Evolutionary conservation across 1,140 invertebrate species (phyloP).

Genomic region (Halyomorpha halys): DNA sequence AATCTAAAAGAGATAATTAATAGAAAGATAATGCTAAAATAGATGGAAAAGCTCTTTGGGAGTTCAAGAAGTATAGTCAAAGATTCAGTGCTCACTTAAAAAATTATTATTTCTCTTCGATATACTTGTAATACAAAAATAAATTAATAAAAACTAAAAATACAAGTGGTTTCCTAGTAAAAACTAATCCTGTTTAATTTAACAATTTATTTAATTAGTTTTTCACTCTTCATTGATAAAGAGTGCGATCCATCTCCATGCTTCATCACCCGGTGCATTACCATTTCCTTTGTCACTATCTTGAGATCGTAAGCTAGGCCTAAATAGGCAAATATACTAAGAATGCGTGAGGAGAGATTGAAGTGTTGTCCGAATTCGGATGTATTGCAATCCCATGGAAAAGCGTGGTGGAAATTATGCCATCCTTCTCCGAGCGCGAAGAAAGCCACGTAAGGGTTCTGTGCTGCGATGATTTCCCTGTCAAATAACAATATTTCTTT

Average conservation of each 20-base stretch:
- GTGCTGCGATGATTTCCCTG: slow-evolving; percentile 59
- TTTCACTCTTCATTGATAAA: not conserved
- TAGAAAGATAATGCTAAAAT: too few relatives aligned
- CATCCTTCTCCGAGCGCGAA: slow-evolving; percentile 72
- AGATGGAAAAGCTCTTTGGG: too few relatives aligned
- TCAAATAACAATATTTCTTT: too few relatives aligned
- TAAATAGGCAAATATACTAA: not conserved
- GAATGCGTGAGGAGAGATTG: slow-evolving; percentile 35
- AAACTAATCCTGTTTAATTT: too few relatives aligned
- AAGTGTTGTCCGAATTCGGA: slow-evolving; percentile 50
- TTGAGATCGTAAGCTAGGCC: not conserved
- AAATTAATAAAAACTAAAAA: too few relatives aligned
- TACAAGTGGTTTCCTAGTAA: too few relatives aligned
- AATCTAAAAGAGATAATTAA: too few relatives aligned
- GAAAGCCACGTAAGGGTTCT: slow-evolving; percentile 57
- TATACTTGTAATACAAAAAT: too few relatives aligned
- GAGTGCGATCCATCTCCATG: not conserved
- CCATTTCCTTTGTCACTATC: not conserved
- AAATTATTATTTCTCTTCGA: too few relatives aligned
- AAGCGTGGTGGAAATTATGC: slow-evolving; percentile 92
- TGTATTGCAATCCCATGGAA: slow-evolving; percentile 52
- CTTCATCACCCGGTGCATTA: not conserved
- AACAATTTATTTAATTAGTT: too few relatives aligned
- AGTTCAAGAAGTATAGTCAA: too few relatives aligned
- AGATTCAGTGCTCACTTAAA: too few relatives aligned